Conservation (phyloP, 2,797 vertebrate genomes). For the Notolabrus celidotus region DNA sequence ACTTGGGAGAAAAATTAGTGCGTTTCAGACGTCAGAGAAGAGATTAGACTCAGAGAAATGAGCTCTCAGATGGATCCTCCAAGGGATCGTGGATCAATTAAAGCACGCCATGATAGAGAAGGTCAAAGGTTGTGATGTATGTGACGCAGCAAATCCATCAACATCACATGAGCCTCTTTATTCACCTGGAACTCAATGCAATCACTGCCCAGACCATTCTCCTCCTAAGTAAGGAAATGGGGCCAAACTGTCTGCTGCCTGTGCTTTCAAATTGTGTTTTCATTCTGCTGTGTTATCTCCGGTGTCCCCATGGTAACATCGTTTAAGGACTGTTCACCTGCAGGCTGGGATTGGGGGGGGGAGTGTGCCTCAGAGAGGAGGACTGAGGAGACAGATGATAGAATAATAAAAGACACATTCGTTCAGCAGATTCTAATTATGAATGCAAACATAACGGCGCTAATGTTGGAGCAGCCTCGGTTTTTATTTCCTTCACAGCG, state of each 20-base stretch:
- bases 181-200: slow-evolving; percentile 29
- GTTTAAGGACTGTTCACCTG: slow-evolving; percentile 13
- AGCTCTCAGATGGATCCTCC: slow-evolving; percentile 16
- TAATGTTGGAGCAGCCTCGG: slow-evolving; percentile 1
- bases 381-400: neutral
- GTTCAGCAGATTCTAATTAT: slow-evolving; percentile 25
- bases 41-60: slow-evolving; percentile 36
- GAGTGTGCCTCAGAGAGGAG: neutral
- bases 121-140: slow-evolving; percentile 29
- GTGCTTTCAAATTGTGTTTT: slow-evolving; percentile 28
- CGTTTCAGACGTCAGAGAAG: neutral
- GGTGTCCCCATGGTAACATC: slow-evolving; percentile 40
- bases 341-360: slow-evolving; percentile 14
- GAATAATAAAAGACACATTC: slow-evolving; percentile 6
- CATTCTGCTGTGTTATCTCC: slow-evolving; percentile 15
- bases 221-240: slow-evolving; percentile 38
- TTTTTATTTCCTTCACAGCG: slow-evolving; percentile 15
- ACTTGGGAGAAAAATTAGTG: neutral
- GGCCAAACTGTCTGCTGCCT: slow-evolving; percentile 11
- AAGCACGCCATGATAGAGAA: slow-evolving; percentile 2
- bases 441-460: slow-evolving; percentile 5
- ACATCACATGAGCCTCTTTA: slow-evolving; percentile 1
- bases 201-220: neutral
- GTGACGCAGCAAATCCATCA: slow-evolving; percentile 9
- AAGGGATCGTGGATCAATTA: slow-evolving; percentile 9